phyloP scores from a whole-genome alignment of 2,797 vertebrate species.

The Hoplostethus mediterraneus region DNA sequence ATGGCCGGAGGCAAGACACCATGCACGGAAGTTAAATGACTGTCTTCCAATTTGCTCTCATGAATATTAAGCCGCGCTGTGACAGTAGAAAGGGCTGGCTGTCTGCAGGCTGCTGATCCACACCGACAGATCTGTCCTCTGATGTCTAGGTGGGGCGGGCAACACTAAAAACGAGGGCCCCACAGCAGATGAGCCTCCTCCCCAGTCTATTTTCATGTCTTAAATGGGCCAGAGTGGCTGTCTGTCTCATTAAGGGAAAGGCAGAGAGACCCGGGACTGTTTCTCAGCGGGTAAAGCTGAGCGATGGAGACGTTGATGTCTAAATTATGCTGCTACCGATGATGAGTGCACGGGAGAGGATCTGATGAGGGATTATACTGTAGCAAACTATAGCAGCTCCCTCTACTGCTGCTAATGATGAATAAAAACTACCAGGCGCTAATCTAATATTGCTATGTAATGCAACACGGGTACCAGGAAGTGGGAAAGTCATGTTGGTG shows the following conservation, averaged over 20 bases:
- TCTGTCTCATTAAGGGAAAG: slow-evolving; percentile 80
- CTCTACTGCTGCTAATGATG: slow-evolving; percentile 71
- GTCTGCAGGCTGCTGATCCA: slow-evolving; percentile 81
- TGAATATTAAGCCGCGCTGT: slow-evolving; percentile 88
- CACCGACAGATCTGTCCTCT: slow-evolving; percentile 85
- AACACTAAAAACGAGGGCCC: slow-evolving; percentile 67
- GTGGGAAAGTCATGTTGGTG: slow-evolving; percentile 27
- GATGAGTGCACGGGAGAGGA: slow-evolving; percentile 72
- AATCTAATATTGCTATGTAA: slow-evolving; percentile 53
- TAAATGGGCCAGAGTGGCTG: slow-evolving; percentile 82
- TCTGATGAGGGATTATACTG: slow-evolving; percentile 72
- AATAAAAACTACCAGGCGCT: slow-evolving; percentile 63
- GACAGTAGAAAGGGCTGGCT: slow-evolving; percentile 81
- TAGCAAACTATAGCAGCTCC: slow-evolving; percentile 78
- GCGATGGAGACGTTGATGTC: slow-evolving; percentile 79
- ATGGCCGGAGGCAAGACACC: slow-evolving; percentile 84
- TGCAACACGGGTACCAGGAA: slow-evolving; percentile 20
- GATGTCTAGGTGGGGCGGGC: slow-evolving; percentile 79
- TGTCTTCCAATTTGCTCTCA: slow-evolving; percentile 95
- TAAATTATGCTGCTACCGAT: slow-evolving; percentile 78
- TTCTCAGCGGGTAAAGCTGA: slow-evolving; percentile 71
- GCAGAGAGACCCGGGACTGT: slow-evolving; percentile 62
- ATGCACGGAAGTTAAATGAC: slow-evolving; percentile 89
- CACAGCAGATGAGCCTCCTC: slow-evolving; percentile 72
- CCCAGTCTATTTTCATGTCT: slow-evolving; percentile 79